Percentiles rank a stretch among this genome's conserved stretches.
Conservation (phyloP, 2,888 invertebrate genomes). For the Cancer borealis region DNA sequence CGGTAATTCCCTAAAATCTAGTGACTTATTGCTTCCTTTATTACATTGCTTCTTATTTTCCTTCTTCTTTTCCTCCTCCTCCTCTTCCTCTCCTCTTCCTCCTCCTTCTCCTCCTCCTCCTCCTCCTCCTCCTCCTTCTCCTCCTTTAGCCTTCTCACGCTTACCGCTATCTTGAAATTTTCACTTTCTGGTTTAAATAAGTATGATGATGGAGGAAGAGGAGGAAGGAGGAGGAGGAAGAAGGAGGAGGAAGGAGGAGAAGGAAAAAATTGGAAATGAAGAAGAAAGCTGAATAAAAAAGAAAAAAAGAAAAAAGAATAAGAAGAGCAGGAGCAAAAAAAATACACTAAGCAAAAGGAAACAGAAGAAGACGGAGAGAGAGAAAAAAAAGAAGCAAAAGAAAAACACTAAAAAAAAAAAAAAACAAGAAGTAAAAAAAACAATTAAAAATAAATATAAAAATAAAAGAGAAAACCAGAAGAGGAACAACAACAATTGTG, state of each 20-base stretch:
- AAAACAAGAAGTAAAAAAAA: background rate
- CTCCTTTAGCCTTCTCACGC: background rate
- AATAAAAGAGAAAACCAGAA: background rate
- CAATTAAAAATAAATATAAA: too few relatives aligned
- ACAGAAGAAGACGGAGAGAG: too few relatives aligned
- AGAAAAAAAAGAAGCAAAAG: background rate
- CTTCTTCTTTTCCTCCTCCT: background rate
- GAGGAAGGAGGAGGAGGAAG: background rate
- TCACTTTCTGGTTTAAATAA: constrained; percentile 1
- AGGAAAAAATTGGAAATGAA: background rate
- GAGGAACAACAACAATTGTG: background rate
- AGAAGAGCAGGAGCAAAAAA: background rate
- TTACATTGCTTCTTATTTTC: background rate
- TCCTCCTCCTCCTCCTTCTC: constrained; percentile 20
- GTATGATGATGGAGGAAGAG: background rate
- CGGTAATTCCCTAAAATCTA: too few relatives aligned
- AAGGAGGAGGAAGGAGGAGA: background rate
- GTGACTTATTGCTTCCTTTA: too few relatives aligned
- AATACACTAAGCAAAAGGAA: too few relatives aligned
- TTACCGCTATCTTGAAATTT: background rate
- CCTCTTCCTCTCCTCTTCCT: too few relatives aligned
- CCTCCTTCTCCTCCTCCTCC: background rate
- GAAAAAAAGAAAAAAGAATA: background rate
- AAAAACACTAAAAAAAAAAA: background rate
- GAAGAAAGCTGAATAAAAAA: background rate